Conservation (phyloP, 2,113 vertebrate species). For the Tympanuchus pallidicinctus region DNA sequence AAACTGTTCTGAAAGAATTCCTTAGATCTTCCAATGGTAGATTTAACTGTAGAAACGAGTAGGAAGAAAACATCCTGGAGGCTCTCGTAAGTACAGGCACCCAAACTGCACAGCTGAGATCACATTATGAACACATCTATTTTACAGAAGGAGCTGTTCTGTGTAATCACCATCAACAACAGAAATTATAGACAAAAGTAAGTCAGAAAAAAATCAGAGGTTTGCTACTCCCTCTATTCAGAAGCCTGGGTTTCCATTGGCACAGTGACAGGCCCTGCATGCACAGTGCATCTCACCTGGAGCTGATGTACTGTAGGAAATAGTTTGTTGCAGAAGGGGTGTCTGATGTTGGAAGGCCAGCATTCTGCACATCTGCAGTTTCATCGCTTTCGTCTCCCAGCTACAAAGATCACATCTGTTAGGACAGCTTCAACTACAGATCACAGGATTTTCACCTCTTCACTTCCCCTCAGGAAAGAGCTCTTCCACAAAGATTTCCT, state of each 20-base stretch:
- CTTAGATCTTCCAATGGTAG: background rate
- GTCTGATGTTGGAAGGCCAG: constrained; percentile 78
- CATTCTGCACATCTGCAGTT: constrained; percentile 76
- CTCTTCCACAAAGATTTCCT: background rate
- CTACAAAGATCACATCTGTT: constrained; percentile 63
- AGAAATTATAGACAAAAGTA: background rate
- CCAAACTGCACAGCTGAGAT: background rate
- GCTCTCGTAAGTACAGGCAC: background rate
- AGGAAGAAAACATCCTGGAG: background rate
- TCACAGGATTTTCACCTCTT: background rate
- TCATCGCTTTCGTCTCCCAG: constrained; percentile 84
- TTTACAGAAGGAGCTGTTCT: background rate
- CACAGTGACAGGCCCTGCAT: background rate
- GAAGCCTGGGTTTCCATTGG: background rate
- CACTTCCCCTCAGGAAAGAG: background rate
- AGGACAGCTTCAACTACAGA: background rate
- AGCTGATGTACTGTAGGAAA: constrained; percentile 96
- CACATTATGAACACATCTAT: background rate
- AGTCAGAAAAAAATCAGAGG: background rate
- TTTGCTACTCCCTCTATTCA: background rate
- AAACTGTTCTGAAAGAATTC: background rate
- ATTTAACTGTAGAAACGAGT: background rate
- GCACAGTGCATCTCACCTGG: constrained; percentile 80
- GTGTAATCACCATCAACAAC: background rate
- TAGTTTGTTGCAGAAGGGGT: constrained; percentile 91